phyloP scores from a whole-genome alignment of 1,140 invertebrate species.

The Galendromus occidentalis region DNA sequence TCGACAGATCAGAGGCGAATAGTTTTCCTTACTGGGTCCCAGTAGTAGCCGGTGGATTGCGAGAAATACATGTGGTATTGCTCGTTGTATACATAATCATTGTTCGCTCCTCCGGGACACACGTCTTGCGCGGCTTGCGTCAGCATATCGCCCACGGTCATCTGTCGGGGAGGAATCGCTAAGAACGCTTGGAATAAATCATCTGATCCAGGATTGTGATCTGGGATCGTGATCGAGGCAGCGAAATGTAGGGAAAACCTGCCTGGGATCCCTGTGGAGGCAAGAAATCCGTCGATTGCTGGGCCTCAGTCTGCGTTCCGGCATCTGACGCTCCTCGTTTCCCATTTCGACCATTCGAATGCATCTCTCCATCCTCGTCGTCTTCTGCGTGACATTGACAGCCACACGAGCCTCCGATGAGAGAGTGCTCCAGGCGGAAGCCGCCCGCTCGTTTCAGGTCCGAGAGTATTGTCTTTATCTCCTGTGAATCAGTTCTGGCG shows the following conservation, averaged over 20 bases:
- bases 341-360: background rate
- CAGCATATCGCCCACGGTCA: background rate
- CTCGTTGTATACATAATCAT: constrained; percentile 8
- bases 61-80: constrained; percentile 7
- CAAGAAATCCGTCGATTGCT: background rate
- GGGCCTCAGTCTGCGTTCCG: background rate
- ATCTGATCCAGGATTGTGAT: too few relatives aligned
- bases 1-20: too few relatives aligned
- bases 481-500: background rate
- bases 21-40: background rate
- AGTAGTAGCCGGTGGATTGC: constrained; percentile 5
- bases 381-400: background rate
- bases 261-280: background rate
- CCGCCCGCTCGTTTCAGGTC: constrained; percentile 6
- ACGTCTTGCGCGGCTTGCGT: constrained; percentile 4
- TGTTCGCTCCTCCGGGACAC: background rate
- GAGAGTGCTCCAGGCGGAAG: background rate
- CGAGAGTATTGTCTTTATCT: background rate
- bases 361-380: background rate
- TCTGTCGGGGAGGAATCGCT: background rate
- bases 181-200: too few relatives aligned
- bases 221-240: too few relatives aligned
- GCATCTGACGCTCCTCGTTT: background rate
- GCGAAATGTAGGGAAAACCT: background rate
- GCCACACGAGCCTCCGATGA: background rate